Evolutionary conservation across 2,113 vertebrate species (phyloP).

Genomic region (Saguinus imperator): DNA sequence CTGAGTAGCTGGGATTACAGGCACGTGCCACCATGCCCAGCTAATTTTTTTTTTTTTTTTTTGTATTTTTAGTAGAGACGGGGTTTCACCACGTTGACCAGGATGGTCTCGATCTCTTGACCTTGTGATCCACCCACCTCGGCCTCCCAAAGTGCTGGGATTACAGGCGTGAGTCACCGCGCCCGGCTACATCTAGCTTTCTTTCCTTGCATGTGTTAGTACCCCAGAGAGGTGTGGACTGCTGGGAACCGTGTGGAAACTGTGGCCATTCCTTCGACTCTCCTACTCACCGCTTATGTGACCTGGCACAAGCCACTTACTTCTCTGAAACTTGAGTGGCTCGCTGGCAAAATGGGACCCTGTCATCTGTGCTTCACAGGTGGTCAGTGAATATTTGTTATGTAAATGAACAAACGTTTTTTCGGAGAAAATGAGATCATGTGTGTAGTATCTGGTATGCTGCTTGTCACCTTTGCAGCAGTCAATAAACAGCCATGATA

Average conservation of each 20-base stretch:
- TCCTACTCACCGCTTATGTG: background rate
- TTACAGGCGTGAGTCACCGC: too few species aligned
- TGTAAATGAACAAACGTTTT: background rate
- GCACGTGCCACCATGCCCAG: too few species aligned
- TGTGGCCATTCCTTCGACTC: background rate
- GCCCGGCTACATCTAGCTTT: background rate
- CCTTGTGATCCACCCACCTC: too few species aligned
- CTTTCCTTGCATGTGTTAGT: background rate
- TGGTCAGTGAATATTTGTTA: background rate
- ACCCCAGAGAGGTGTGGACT: background rate
- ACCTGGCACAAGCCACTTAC: too few species aligned
- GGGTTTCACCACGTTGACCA: too few species aligned
- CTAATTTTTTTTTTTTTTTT: too few species aligned
- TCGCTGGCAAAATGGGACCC: background rate
- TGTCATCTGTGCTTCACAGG: background rate
- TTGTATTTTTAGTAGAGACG: too few species aligned
- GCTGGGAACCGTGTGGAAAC: background rate
- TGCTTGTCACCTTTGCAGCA: background rate
- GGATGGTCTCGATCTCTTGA: too few species aligned
- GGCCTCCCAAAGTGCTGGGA: too few species aligned
- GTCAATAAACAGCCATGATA: background rate
- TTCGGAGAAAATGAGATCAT: background rate
- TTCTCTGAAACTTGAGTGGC: background rate
- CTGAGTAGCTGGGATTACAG: too few species aligned
- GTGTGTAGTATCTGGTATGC: background rate